Conservation (phyloP, 2,888 invertebrate species). For the Trichacis sp. region DNA sequence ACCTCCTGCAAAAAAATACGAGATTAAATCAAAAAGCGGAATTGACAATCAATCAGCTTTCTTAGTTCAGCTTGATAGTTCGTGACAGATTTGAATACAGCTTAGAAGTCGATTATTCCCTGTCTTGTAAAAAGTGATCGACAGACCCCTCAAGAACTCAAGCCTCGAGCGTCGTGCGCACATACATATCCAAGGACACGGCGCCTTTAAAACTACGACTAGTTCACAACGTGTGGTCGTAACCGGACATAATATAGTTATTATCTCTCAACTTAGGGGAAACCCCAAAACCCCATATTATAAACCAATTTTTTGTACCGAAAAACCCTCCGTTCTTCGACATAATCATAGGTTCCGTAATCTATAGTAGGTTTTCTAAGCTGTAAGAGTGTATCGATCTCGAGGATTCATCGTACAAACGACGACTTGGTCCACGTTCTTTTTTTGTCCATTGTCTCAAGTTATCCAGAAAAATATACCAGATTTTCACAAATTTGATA, state of each 20-base stretch:
- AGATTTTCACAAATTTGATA: too few relatives aligned
- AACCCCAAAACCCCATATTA: slow-evolving; percentile 66
- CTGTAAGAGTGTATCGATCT: slow-evolving; percentile 46
- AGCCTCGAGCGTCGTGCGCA: slow-evolving; percentile 22
- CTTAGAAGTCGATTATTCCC: slow-evolving; percentile 31
- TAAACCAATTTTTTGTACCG: slow-evolving; percentile 68
- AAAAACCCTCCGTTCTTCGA: slow-evolving; percentile 63
- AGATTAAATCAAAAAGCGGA: neutral
- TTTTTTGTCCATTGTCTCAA: too few relatives aligned
- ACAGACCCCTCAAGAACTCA: slow-evolving; percentile 33
- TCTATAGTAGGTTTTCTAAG: slow-evolving; percentile 68
- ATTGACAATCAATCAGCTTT: slow-evolving; percentile 8
- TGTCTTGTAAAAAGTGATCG: slow-evolving; percentile 33
- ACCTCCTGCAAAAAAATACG: too few relatives aligned
- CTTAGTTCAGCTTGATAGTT: slow-evolving; percentile 20
- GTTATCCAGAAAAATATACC: too few relatives aligned
- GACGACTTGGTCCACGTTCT: too few relatives aligned
- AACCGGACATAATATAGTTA: slow-evolving; percentile 67
- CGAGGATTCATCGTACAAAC: too few relatives aligned
- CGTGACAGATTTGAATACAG: slow-evolving; percentile 25
- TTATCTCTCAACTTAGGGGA: slow-evolving; percentile 61
- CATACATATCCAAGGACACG: slow-evolving; percentile 12
- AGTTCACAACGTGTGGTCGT: slow-evolving; percentile 51
- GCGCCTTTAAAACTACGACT: slow-evolving; percentile 17
- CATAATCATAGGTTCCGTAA: slow-evolving; percentile 68